These are phyloP conservation scores for Tiliacea aurago DNA, from an alignment of 2,888 invertebrate species.

Conservation along the genomic window DNA sequence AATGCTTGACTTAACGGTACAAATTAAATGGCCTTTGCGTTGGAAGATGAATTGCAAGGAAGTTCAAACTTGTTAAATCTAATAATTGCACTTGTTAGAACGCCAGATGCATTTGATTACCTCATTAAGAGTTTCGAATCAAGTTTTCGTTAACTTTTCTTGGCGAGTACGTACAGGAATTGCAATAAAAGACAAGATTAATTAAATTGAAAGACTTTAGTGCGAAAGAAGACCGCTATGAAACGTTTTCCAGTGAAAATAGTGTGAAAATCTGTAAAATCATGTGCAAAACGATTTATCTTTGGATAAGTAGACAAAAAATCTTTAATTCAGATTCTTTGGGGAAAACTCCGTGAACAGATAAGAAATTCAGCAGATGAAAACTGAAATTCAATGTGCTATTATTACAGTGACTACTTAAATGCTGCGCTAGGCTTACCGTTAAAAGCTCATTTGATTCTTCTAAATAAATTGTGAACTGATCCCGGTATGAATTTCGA, in stretches of 20 bases:
- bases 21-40: constrained; percentile 15
- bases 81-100: constrained; percentile 56
- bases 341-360: neutral
- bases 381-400: neutral
- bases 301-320: neutral
- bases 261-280: neutral
- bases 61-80: constrained; percentile 42
- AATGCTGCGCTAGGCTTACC: constrained; percentile 34
- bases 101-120: constrained; percentile 59
- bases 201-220: constrained; percentile 7
- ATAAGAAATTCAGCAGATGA: no score
- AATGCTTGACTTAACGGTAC: constrained; percentile 24
- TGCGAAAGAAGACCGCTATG: neutral
- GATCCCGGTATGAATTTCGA: constrained; percentile 27
- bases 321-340: neutral
- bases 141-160: constrained; percentile 39
- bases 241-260: constrained; percentile 6
- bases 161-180: constrained; percentile 7
- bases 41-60: constrained; percentile 33
- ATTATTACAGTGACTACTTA: neutral
- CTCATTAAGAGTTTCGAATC: constrained; percentile 49
- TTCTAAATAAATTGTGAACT: constrained; percentile 40
- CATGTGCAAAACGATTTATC: neutral
- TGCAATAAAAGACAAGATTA: constrained; percentile 1
- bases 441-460: constrained; percentile 13